phyloP scores from a whole-genome alignment of 1,140 invertebrate genomes.

The Cyclina sinensis region DNA sequence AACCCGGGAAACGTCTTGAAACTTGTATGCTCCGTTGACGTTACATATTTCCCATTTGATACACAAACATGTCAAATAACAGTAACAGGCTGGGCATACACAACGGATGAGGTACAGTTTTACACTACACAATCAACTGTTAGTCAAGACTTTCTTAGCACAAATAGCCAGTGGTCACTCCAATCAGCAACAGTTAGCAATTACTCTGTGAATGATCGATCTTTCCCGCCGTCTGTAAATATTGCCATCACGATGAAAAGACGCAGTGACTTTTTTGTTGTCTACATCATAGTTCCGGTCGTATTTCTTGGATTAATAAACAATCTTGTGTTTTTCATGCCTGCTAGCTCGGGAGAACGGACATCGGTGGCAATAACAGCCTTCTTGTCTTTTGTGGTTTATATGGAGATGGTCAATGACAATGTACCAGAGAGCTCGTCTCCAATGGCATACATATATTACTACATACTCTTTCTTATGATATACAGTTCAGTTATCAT shows the following conservation, averaged over 20 bases:
- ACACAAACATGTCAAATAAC: conserved; percentile 38
- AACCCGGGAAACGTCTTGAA: conserved; percentile 7
- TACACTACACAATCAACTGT: not conserved
- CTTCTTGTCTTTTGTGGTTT: conserved; percentile 89
- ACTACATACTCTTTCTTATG: conserved; percentile 50
- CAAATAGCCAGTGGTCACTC: conserved; percentile 49
- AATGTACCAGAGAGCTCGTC: conserved; percentile 89
- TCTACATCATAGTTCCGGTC: conserved; percentile 89
- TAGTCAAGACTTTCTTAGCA: not conserved
- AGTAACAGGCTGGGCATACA: conserved; percentile 14
- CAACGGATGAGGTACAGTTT: not conserved
- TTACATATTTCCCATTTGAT: conserved; percentile 58
- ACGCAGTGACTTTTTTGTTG: conserved; percentile 85
- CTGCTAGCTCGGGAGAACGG: conserved; percentile 89
- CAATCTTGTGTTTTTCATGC: conserved; percentile 88
- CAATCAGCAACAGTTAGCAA: not conserved
- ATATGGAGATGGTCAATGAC: conserved; percentile 88
- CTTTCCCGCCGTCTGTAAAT: not conserved
- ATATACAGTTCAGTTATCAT: conserved; percentile 33
- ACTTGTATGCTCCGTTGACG: conserved; percentile 45
- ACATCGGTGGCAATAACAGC: conserved; percentile 88
- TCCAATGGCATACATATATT: conserved; percentile 83
- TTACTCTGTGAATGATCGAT: not conserved
- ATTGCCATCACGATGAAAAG: conserved; percentile 31
- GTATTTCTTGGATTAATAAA: conserved; percentile 88